These are phyloP conservation scores for Druon quercuslanigerum DNA, from an alignment of 1,140 invertebrate species.

Conservation along the genomic window DNA sequence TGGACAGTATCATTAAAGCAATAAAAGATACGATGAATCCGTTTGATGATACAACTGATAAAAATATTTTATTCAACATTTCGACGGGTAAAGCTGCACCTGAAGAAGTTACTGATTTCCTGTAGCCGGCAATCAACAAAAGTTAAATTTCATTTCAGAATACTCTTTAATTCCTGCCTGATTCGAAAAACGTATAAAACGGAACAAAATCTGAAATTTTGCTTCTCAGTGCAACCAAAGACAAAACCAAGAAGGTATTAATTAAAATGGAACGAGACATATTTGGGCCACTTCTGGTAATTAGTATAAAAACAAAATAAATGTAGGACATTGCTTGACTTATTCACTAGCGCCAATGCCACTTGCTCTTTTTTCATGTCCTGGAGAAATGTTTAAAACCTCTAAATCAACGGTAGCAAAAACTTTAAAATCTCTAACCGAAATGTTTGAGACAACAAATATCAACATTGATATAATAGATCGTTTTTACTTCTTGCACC, in stretches of 20 bases:
- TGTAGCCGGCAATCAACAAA: no score
- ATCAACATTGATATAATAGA: slow-evolving; percentile 32
- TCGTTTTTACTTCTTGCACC: slow-evolving; percentile 35
- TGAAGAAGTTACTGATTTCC: background rate
- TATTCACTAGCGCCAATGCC: slow-evolving; percentile 28
- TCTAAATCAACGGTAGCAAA: background rate
- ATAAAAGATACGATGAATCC: no score
- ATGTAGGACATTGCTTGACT: slow-evolving; percentile 40
- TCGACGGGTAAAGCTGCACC: background rate
- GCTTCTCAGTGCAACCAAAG: no score
- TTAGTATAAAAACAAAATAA: slow-evolving; percentile 48
- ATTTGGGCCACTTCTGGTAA: slow-evolving; percentile 50
- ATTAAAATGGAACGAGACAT: slow-evolving; percentile 54
- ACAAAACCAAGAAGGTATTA: slow-evolving; percentile 37
- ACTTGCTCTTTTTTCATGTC: slow-evolving; percentile 42
- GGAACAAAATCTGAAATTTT: no score
- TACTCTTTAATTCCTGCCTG: no score
- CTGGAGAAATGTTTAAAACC: slow-evolving; percentile 35
- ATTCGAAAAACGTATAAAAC: no score
- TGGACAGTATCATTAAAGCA: no score
- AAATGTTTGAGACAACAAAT: background rate
- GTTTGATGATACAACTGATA: background rate
- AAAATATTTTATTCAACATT: slow-evolving; percentile 20
- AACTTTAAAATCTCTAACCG: background rate
- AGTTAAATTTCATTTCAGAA: no score